These are phyloP conservation scores for Theonella swinhoei DNA, from an alignment of 37 sponge, comb jelly and placozoan genomes.

Conservation along the genomic window DNA sequence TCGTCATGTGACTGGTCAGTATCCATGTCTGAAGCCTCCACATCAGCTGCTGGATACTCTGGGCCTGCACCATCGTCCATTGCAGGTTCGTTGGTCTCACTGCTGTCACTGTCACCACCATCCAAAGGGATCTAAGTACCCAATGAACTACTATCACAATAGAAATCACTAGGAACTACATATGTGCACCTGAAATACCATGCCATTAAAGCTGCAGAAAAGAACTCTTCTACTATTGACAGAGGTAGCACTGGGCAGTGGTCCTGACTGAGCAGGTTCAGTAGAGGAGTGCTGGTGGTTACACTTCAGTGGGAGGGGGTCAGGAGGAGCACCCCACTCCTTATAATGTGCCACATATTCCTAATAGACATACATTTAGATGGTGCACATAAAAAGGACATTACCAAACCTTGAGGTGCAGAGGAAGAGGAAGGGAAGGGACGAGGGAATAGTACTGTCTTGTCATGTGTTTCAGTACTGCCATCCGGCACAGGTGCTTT, in stretches of 20 bases:
- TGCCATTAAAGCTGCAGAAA: slow-evolving; percentile 61
- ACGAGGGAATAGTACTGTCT: slow-evolving; percentile 39
- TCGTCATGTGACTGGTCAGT: no score
- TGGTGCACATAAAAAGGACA: neutral
- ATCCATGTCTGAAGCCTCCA: no score
- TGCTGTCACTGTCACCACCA: slow-evolving; percentile 12
- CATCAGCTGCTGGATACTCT: no score
- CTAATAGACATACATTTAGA: neutral
- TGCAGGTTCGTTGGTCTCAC: slow-evolving; percentile 1
- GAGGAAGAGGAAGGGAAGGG: slow-evolving; percentile 55
- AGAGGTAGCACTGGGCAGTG: neutral
- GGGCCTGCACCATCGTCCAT: neutral
- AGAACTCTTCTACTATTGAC: slow-evolving; percentile 31
- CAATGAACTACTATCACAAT: neutral
- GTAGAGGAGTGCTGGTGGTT: slow-evolving; percentile 52
- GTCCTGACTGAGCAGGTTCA: no score
- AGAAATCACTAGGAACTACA: neutral
- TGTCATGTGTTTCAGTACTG: slow-evolving; percentile 27
- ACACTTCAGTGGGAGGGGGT: no score
- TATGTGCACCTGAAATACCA: slow-evolving; percentile 46
- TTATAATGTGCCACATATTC: slow-evolving; percentile 17
- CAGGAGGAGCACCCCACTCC: slow-evolving; percentile 41
- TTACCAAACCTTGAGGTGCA: slow-evolving; percentile 36
- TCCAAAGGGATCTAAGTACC: slow-evolving; percentile 22
- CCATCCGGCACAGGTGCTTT: slow-evolving; percentile 67